Base-by-base conservation (phyloP, 2,113 vertebrate species). In the Scomber scombrus region DNA sequence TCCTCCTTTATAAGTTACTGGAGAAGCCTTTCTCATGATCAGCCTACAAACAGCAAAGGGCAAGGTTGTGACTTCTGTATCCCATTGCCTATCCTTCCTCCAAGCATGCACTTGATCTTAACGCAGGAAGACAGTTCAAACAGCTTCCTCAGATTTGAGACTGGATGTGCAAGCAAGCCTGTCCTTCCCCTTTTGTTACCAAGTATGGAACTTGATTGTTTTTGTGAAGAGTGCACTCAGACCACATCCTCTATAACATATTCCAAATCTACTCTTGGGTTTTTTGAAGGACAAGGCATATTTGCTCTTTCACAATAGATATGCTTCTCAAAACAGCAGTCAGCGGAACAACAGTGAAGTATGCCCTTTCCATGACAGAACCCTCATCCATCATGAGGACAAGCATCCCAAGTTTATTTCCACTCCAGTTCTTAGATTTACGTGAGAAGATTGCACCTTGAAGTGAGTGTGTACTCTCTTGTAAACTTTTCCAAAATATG, bases 331-430 rank as follows among this genome's bases (percentile, higher is more conserved):
- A 91, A 91, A 90, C 84, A 85, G 90, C 87, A 89, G 81, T 85
- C 79, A 76, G 79, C 70, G 88, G 85, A 91, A 91, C 81, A 91
- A 88, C 87, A 80, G 82, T 89, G 86, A 88, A 85, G 71, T 73
- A 74, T 91, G 90, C 90, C 91, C 91, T 93, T 92, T 94, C 85
- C 78, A 82, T 82, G 84, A 89, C 85, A 81, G 84, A 92, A 85
- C 65, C 65, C 54, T 78, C 90, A 94, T 95, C 89, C 88, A 94
- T 94, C 93, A 94, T 85, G 52, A 81, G 74, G 92, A 85, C 88
- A 82, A 84, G 75, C 85, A 82, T 90, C 75, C 85, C 70, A 74
- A 85, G 85, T 92, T 92, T 84, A 93, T 88, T 94, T 93, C 88
- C 83, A 86, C 75, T 75, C 74, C 64, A 57, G 45, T 82, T 90